Evolutionary conservation across 2,888 invertebrate species (phyloP), one percentile per base, ranked within the genome.

Genomic region (Stratiomys singularior): DNA sequence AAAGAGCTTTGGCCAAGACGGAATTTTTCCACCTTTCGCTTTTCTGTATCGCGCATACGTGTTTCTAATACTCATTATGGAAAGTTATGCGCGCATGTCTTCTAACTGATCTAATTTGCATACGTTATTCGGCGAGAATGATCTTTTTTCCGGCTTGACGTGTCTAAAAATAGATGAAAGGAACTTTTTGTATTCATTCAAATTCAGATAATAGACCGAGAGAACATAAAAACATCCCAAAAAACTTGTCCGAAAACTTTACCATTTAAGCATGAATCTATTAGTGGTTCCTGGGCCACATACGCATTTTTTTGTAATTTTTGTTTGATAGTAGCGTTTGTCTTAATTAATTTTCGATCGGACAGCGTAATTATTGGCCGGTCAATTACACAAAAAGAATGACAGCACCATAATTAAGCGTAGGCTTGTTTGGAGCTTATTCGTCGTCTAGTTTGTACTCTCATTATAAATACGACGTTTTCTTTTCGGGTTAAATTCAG

Each of bases 61-160:
- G 60, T 13, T 23, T 4, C 7, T 60, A 25, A 60, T 23, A 25
- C 23, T 60, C 60, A 60, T 60, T 60, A 60, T 60, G 60, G 60
- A 23, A 60, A 60, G 18, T 25, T 25, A 21, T 60, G 60, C 60
- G 60, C 60, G 25, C 60, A 60, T 60, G 60, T 60, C 60, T 60
- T 60, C 60, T 25, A 60, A 18, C 11, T 18, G 23, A 60, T 13
- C n/a, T 60, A 11, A 60, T 60, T 60, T 60, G 60, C 60, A 60
- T 60, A 60, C 25, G 5, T 60, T 60, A 60, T n/a, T n/a, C 7
- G 21, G n/a, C 4, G 3, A 18, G 60, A 60, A 60, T 21, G 11
- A 60, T 25, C 9, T 21, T 60, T 60, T 60, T 60, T 60, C 60
- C 15, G 18, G 15, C 15, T 18, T 52, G 37, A 37, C 15, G 2